A percentile compares a stretch with the other conserved stretches of the same genome.
These are phyloP conservation scores for Germaria angustata DNA, from an alignment of 2,888 invertebrate genomes.

Conservation along the genomic window DNA sequence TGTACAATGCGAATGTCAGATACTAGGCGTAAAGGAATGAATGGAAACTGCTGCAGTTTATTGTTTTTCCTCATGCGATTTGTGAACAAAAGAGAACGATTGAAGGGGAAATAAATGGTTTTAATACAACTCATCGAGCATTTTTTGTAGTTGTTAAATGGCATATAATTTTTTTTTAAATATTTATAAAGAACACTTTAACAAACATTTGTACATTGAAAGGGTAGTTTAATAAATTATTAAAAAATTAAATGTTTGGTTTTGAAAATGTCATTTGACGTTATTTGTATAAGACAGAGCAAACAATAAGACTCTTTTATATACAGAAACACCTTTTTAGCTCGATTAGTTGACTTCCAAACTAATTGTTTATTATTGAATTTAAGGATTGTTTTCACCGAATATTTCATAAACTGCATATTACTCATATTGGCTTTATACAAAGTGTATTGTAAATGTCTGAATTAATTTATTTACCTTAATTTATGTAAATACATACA, in stretches of 20 bases:
- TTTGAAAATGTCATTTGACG: too few relatives aligned
- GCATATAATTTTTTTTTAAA: slow-evolving; percentile 7
- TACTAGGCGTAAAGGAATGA: slow-evolving; percentile 74
- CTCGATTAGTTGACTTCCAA: too few relatives aligned
- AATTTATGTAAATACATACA: background rate
- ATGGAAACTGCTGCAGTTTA: slow-evolving; percentile 47
- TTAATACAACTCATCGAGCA: background rate
- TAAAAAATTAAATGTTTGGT: too few relatives aligned
- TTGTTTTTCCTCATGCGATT: background rate
- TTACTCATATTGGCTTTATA: too few relatives aligned
- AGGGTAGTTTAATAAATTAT: background rate
- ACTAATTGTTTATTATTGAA: too few relatives aligned
- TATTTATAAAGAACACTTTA: background rate
- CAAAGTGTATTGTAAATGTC: too few relatives aligned
- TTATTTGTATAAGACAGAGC: too few relatives aligned
- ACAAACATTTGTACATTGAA: background rate
- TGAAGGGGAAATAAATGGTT: background rate
- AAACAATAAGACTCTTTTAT: too few relatives aligned
- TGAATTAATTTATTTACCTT: background rate
- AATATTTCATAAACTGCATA: too few relatives aligned
- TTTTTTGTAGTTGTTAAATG: slow-evolving; percentile 19
- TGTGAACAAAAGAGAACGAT: background rate
- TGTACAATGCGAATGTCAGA: slow-evolving; percentile 75
- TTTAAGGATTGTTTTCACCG: too few relatives aligned
- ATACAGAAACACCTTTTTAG: too few relatives aligned